These are phyloP conservation scores for Caiman crocodilus DNA, from an alignment of 2,797 vertebrate species.

Conservation along the genomic window DNA sequence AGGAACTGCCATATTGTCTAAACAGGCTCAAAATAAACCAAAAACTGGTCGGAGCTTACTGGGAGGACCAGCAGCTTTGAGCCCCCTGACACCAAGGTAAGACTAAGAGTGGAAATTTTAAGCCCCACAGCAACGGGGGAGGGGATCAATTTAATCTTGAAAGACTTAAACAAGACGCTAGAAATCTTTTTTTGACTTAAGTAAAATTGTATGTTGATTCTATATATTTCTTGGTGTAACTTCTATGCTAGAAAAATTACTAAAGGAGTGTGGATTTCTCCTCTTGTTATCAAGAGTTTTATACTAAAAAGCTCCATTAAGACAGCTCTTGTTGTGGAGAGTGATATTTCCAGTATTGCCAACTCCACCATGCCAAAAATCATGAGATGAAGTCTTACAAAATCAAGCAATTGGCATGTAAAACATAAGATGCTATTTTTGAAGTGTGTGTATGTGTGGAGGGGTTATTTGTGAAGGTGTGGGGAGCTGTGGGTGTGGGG, in stretches of 20 bases:
- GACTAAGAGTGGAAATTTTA: not conserved
- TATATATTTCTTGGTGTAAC: accelerated
- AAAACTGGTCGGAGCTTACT: constrained; percentile 95
- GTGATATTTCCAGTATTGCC: not conserved
- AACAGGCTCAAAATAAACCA: constrained; percentile 96
- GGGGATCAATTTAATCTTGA: too few species aligned
- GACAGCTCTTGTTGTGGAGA: not conserved
- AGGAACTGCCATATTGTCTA: constrained; percentile 90
- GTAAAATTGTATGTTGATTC: not conserved
- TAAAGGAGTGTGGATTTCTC: not conserved
- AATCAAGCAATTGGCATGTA: too few species aligned
- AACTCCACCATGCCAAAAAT: too few species aligned
- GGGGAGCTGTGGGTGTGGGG: too few species aligned
- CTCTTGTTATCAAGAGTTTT: not conserved
- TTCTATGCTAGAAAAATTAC: not conserved
- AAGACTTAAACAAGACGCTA: not conserved
- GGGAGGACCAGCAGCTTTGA: constrained; percentile 92
- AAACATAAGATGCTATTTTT: too few species aligned
- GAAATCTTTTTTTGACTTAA: not conserved
- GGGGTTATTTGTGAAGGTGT: too few species aligned
- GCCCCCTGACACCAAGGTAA: constrained; percentile 96
- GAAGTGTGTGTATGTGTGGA: too few species aligned
- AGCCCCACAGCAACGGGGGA: not conserved
- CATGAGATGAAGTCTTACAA: too few species aligned
- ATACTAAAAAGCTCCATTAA: not conserved